A percentile compares a stretch with the other conserved stretches of the same genome.
These are phyloP conservation scores for Rhabditoides inermis DNA, from an alignment of 2,888 invertebrate genomes.

Conservation along the genomic window DNA sequence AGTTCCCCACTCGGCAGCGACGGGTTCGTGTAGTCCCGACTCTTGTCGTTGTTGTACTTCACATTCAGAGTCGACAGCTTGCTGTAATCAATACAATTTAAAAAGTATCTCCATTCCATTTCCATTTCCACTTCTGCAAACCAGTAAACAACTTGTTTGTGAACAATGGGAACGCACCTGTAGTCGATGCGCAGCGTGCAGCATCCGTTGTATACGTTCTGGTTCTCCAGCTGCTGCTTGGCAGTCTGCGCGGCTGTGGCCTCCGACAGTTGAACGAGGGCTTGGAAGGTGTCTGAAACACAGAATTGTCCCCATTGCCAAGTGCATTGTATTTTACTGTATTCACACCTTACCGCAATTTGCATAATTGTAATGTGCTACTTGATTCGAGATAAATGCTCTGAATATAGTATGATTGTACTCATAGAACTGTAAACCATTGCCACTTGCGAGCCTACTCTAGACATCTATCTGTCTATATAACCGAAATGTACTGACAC, in stretches of 20 bases:
- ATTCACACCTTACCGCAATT: too few species aligned
- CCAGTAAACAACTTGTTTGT: too few species aligned
- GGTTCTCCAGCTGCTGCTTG: constrained; percentile 90
- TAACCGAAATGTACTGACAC: background rate
- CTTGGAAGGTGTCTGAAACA: constrained; percentile 82
- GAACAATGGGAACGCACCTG: too few species aligned
- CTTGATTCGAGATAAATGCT: too few species aligned
- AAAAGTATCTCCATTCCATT: too few species aligned
- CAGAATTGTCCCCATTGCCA: too few species aligned
- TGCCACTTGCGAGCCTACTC: background rate
- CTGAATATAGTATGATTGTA: background rate
- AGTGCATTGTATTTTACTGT: too few species aligned
- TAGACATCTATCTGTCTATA: background rate
- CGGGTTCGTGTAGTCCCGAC: constrained; percentile 96
- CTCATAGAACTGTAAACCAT: background rate
- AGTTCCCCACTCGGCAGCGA: constrained; percentile 84
- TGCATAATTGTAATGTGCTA: too few species aligned
- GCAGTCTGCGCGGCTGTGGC: constrained; percentile 92
- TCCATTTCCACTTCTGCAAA: too few species aligned
- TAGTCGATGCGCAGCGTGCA: constrained; percentile 82
- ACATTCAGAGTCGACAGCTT: constrained; percentile 95
- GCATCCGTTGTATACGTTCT: constrained; percentile 88
- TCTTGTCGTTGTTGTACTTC: constrained; percentile 99
- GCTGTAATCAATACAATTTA: too few species aligned
- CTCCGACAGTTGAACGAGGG: constrained; percentile 95